A percentile compares a stretch with the other conserved stretches of the same genome.
Evolutionary conservation across 2,797 vertebrate species (phyloP).

Genomic region (Anomalospiza imberbis): DNA sequence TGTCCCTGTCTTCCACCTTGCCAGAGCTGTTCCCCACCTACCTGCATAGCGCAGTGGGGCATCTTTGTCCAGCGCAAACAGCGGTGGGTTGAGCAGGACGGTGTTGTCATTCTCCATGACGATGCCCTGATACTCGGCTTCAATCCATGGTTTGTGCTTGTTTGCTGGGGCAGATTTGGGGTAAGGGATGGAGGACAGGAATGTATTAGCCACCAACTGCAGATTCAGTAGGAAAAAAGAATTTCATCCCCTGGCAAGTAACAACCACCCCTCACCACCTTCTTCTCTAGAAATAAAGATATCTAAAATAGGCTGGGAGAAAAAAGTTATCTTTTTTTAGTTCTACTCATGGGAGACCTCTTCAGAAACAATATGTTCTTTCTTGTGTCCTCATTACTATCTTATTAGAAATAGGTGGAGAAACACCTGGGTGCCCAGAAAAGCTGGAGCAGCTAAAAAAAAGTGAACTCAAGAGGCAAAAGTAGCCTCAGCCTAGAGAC

Average conservation of each 20-base stretch:
- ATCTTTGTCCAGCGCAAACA: constrained; percentile 98
- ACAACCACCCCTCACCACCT: neutral
- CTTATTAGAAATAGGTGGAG: neutral
- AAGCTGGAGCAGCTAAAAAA: neutral
- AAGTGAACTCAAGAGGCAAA: neutral
- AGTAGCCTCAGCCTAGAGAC: neutral
- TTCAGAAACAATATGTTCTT: neutral
- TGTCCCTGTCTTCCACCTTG: neutral
- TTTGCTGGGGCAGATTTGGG: constrained; percentile 81
- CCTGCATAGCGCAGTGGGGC: constrained; percentile 96
- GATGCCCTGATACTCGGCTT: constrained; percentile 98
- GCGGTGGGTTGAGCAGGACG: constrained; percentile 92
- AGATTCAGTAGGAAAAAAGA: neutral
- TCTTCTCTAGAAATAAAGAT: neutral
- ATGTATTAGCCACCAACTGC: neutral
- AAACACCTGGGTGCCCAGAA: neutral
- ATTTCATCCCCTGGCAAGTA: neutral
- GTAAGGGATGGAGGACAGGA: neutral
- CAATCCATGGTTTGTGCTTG: constrained; percentile 99
- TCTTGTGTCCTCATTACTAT: neutral
- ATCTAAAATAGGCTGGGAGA: neutral
- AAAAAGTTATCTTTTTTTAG: neutral
- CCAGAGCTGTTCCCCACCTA: constrained; percentile 42
- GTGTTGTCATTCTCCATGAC: constrained; percentile 99
- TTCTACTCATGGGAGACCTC: neutral